Base-by-base conservation (phyloP, 2,113 vertebrate species). In the Mesocricetus auratus region DNA sequence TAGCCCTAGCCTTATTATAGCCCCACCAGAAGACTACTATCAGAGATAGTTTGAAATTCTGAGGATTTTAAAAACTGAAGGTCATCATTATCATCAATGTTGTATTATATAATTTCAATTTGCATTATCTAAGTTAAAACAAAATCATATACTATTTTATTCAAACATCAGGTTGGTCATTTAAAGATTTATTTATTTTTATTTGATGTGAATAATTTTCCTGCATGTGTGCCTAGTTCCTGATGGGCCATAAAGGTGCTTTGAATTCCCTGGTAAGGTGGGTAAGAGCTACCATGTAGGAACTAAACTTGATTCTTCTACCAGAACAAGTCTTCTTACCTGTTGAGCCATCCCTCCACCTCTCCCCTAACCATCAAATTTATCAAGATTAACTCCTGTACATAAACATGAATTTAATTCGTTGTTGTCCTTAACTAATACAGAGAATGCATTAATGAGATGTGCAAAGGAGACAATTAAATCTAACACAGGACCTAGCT, bases 1-100 rank as follows among this genome's bases (percentile, higher is more conserved):
- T 4, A 19, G 10, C 42, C 62, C 26, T 5, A 39, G 3, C 1
- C 11, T 88, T 58, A 33, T 3, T 4, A 22, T 0, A 83, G 0
- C 39, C 21, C 0, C 73, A 0, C 39, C 39, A 53, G 21, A 6
- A 53, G 39, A 29, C 36, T 45, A 31, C 42, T 22, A 5, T 3
- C 66, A 29, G 4, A 24, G 31, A 68, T 5, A 24, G 33, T 42
- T n/a, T 69, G 19, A 2, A 86, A 58, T 68, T 74, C 42, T 68
- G 64, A 85, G 22, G 39, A 60, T 36, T 13, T 87, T 71, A 8
- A 56, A 45, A 62, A 77, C 36, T 74, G n/a, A 4, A 85, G 22
- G 22, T 42, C 21, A 13, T 36, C 7, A 2, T 86, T 53, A n/a
- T 15, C 10, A 73, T 79, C 10, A 85, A 45, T 31, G 7, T 64